Percentiles rank a stretch among this genome's conserved stretches.
Evolutionary conservation across 2,888 invertebrate genomes (phyloP).

Genomic region (Polia nebulosa): DNA sequence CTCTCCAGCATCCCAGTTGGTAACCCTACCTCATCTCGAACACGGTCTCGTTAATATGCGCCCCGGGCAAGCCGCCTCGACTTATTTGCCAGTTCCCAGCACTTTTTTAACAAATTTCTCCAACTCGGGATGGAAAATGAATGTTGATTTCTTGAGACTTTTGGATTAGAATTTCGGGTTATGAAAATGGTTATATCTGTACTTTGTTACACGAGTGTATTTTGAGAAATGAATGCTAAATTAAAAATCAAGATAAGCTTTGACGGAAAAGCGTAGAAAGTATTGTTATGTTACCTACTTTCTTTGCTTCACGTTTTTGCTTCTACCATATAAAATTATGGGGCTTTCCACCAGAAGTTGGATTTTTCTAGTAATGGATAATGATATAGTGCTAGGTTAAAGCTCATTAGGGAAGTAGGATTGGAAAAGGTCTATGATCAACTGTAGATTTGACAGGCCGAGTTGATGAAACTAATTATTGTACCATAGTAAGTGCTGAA

Average conservation of each 20-base stretch:
- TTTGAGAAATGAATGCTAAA: constrained; percentile 17
- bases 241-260: constrained; percentile 1
- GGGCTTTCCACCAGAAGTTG: not conserved
- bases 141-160: constrained; percentile 68
- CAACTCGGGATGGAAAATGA: constrained; percentile 69
- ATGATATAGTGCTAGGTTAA: not conserved
- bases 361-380: not conserved
- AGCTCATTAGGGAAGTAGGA: not conserved
- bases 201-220: constrained; percentile 30
- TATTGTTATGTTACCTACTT: not conserved
- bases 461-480: too few relatives aligned
- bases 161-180: constrained; percentile 64
- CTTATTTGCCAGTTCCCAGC: constrained; percentile 74
- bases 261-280: not conserved
- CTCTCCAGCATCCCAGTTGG: constrained; percentile 43
- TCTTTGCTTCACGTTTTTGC: not conserved
- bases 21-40: constrained; percentile 61
- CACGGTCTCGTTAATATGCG: constrained; percentile 76
- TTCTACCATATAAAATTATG: too few relatives aligned
- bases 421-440: not conserved
- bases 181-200: constrained; percentile 44
- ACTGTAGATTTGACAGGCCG: not conserved
- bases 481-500: too few relatives aligned
- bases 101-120: constrained; percentile 77
- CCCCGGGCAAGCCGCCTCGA: constrained; percentile 69